A percentile compares a stretch with the other conserved stretches of the same genome.
Evolutionary conservation across 1,140 invertebrate species (phyloP).

Genomic region (Adelges cooleyi): DNA sequence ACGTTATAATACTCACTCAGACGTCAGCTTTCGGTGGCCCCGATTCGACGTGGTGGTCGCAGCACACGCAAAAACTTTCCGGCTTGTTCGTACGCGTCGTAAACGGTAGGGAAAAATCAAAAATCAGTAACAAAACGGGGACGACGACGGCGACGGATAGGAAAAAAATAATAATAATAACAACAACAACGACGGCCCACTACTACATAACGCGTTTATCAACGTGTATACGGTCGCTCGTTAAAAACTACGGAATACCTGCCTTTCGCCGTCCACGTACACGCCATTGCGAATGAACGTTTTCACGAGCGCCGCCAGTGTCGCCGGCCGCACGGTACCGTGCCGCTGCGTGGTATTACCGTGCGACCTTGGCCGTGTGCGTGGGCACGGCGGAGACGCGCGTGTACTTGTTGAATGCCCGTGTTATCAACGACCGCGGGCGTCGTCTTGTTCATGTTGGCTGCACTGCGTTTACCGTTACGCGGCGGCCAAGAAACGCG

Average conservation of each 20-base stretch:
- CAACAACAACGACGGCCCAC: not conserved
- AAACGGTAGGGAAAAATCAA: too few relatives aligned
- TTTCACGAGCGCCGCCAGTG: conserved; percentile 15
- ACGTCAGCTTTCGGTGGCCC: conserved; percentile 26
- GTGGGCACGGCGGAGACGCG: too few relatives aligned
- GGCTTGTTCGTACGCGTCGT: too few relatives aligned
- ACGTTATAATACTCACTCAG: conserved; percentile 3
- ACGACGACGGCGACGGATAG: too few relatives aligned
- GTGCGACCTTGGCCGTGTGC: too few relatives aligned
- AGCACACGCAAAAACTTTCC: too few relatives aligned
- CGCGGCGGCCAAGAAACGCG: not conserved
- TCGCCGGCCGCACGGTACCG: not conserved
- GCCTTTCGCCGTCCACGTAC: conserved; percentile 25
- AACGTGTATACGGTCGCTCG: conserved; percentile 4
- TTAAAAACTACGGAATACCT: conserved; percentile 24
- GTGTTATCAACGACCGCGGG: not conserved
- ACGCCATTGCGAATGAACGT: conserved; percentile 18
- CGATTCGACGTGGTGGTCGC: not conserved
- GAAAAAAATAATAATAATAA: not conserved
- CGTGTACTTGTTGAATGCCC: not conserved
- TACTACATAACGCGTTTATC: conserved; percentile 12
- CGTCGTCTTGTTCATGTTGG: not conserved
- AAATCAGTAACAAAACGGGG: too few relatives aligned
- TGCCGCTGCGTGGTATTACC: too few relatives aligned
- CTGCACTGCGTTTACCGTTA: conserved; percentile 20